Conservation (phyloP, 2,797 vertebrate genomes). For the Paratrypauchen microcephalus region DNA sequence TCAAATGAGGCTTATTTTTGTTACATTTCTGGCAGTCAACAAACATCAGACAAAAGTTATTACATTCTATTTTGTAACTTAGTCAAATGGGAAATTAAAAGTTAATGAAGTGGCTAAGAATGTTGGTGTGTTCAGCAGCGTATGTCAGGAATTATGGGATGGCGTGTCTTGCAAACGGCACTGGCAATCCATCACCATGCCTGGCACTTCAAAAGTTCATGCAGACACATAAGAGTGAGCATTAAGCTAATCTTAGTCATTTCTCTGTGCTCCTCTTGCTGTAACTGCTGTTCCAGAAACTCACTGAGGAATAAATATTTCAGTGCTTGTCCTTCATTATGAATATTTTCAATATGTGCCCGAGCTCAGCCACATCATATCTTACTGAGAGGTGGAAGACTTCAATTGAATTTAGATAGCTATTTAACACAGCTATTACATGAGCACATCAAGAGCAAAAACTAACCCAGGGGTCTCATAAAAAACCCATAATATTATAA, state of each 20-base stretch:
- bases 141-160: constrained; percentile 56
- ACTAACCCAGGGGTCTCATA: not conserved
- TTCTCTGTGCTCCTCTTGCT: not conserved
- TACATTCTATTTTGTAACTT: constrained; percentile 73
- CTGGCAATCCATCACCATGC: constrained; percentile 62
- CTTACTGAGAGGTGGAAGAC: not conserved
- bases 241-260: constrained; percentile 16
- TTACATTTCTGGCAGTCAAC: constrained; percentile 51
- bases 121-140: constrained; percentile 51
- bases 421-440: constrained; percentile 10
- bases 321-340: constrained; percentile 3
- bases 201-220: constrained; percentile 39
- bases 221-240: constrained; percentile 21
- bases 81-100: constrained; percentile 83
- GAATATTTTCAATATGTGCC: constrained; percentile 5
- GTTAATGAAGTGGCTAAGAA: constrained; percentile 77
- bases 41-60: constrained; percentile 67
- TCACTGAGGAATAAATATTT: constrained; percentile 10
- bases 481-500: not conserved
- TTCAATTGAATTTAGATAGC: constrained; percentile 13
- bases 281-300: constrained; percentile 1
- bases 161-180: constrained; percentile 29
- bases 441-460: not conserved
- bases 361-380: not conserved
- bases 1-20: constrained; percentile 48